These are phyloP conservation scores for Sus cebifrons DNA, from an alignment of 2,797 vertebrate genomes.

Conservation along the genomic window DNA sequence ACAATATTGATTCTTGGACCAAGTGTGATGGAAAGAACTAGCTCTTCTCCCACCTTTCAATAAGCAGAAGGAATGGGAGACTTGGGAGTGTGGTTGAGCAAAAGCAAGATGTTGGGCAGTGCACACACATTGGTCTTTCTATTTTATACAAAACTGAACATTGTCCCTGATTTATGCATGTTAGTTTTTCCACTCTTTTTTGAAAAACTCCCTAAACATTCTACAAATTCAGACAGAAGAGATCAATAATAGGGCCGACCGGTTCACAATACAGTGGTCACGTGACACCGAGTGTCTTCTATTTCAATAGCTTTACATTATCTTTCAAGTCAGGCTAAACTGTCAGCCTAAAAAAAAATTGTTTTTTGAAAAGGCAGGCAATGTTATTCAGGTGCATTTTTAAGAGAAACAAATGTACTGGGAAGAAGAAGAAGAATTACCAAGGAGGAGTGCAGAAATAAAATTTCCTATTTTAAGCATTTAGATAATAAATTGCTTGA, in stretches of 20 bases:
- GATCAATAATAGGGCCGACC: not conserved
- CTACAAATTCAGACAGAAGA: not conserved
- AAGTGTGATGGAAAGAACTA: slow-evolving; percentile 71
- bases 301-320: slow-evolving; percentile 42
- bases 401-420: not conserved
- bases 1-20: slow-evolving; percentile 55
- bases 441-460: slow-evolving; percentile 66
- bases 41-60: not conserved
- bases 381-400: slow-evolving; percentile 69
- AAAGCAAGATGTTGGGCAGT: not conserved
- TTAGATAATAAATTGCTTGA: slow-evolving; percentile 69
- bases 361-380: slow-evolving; percentile 55
- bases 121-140: not conserved
- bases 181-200: not conserved
- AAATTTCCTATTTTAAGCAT: slow-evolving; percentile 61
- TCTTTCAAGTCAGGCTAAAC: slow-evolving; percentile 46
- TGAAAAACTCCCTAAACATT: not conserved
- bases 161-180: not conserved
- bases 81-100: not conserved
- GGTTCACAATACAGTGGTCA: not conserved
- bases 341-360: not conserved
- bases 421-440: slow-evolving; percentile 66
- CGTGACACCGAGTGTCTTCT: not conserved
- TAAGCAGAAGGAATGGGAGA: not conserved
- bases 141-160: not conserved